Evolutionary conservation across 2,888 invertebrate genomes (phyloP).

Genomic region (Shargacucullia verbasci): DNA sequence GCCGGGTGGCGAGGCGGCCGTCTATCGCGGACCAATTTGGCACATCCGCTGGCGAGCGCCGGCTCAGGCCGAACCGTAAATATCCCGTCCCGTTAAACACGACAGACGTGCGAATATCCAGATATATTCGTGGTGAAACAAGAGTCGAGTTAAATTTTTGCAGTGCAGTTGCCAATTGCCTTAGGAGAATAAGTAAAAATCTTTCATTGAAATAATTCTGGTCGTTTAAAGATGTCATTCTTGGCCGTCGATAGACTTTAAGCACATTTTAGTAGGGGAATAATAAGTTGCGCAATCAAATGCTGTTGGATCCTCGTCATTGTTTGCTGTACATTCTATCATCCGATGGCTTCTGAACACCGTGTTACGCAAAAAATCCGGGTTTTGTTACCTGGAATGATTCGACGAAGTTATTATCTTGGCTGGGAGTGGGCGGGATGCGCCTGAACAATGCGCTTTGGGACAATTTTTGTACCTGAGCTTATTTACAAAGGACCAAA

Average conservation of each 20-base stretch:
- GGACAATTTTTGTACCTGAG: conserved; percentile 84
- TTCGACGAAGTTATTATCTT: conserved; percentile 77
- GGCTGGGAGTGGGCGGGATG: conserved; percentile 80
- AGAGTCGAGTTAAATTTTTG: conserved; percentile 56
- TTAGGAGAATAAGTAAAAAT: conserved; percentile 60
- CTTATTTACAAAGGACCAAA: conserved; percentile 79
- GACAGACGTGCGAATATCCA: conserved; percentile 64
- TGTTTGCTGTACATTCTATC: conserved; percentile 77
- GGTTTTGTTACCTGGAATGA: conserved; percentile 82
- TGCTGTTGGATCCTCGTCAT: conserved; percentile 68
- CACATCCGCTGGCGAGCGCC: conserved; percentile 86
- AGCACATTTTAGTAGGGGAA: conserved; percentile 19
- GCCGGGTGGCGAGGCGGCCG: conserved; percentile 78
- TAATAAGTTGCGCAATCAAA: conserved; percentile 73
- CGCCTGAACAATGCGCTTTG: conserved; percentile 72
- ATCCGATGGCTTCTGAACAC: conserved; percentile 75
- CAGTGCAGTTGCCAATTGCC: conserved; percentile 49
- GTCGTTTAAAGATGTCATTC: conserved; percentile 17
- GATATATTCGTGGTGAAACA: conserved; percentile 66
- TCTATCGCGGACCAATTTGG: conserved; percentile 86
- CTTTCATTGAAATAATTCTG: conserved; percentile 39
- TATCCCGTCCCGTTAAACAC: conserved; percentile 76
- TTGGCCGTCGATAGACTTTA: conserved; percentile 8
- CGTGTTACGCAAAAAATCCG: conserved; percentile 82
- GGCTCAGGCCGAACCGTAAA: conserved; percentile 78